Evolutionary conservation across 2,888 invertebrate genomes (phyloP).

Genomic region (Perizoma flavofasciatum): DNA sequence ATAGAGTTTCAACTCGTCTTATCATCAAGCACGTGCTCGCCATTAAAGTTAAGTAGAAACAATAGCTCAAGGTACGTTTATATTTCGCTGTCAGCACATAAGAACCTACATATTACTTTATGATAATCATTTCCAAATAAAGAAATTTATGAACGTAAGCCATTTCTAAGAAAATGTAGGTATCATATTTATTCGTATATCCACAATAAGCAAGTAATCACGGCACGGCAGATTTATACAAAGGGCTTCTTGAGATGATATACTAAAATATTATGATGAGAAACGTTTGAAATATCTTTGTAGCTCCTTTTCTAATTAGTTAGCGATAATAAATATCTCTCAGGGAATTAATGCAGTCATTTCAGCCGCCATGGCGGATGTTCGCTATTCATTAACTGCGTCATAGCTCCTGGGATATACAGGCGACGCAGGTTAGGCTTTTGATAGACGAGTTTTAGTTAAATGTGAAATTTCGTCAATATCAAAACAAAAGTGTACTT

Average conservation of each 20-base stretch:
- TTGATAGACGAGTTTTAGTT: constrained; percentile 6
- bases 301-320: constrained; percentile 50
- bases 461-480: no score
- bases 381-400: constrained; percentile 53
- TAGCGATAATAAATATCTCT: constrained; percentile 56
- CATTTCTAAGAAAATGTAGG: constrained; percentile 2
- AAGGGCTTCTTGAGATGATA: constrained; percentile 20
- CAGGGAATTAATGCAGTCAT: constrained; percentile 59
- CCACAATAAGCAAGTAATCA: constrained; percentile 27
- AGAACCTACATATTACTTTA: no score
- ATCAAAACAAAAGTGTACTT: no score
- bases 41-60: no score
- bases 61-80: no score
- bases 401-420: constrained; percentile 45
- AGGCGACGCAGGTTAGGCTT: constrained; percentile 18
- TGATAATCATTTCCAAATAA: constrained; percentile 4
- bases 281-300: constrained; percentile 36
- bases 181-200: constrained; percentile 14
- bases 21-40: no score
- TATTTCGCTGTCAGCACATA: no score
- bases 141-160: constrained; percentile 3
- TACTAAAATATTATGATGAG: constrained; percentile 33
- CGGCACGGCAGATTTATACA: constrained; percentile 24
- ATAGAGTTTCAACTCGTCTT: constrained; percentile 3
- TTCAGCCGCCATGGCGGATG: constrained; percentile 45